Evolutionary conservation across 2,113 vertebrate species (phyloP).

Genomic region (Pteruthius melanotis): DNA sequence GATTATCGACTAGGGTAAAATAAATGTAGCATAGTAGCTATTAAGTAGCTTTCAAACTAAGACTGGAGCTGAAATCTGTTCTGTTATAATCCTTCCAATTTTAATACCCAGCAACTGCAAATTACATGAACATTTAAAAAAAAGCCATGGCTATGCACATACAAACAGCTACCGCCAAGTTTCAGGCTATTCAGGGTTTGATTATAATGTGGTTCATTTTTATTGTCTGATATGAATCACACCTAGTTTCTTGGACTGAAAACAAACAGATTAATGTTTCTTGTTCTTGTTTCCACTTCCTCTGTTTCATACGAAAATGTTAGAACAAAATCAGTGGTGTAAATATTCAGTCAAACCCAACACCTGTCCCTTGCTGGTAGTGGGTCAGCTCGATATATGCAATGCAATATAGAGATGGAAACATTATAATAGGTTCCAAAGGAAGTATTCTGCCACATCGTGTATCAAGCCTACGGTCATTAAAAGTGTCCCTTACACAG

Average conservation of each 20-base stretch:
- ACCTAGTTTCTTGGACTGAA: neutral
- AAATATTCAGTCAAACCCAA: neutral
- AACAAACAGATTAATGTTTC: neutral
- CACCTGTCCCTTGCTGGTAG: neutral
- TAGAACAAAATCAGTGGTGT: neutral
- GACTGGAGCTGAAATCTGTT: neutral
- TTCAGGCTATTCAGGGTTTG: neutral
- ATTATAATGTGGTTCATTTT: neutral
- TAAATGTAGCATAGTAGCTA: neutral
- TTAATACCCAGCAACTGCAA: neutral
- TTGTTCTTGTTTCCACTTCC: neutral
- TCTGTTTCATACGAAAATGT: neutral
- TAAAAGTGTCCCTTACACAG: neutral
- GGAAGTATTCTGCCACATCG: neutral
- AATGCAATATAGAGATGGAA: neutral
- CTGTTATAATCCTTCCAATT: neutral
- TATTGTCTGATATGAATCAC: neutral
- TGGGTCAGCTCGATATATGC: neutral
- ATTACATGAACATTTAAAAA: neutral
- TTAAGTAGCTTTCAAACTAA: neutral
- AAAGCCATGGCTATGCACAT: rapidly evolving
- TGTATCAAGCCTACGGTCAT: neutral
- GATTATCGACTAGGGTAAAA: neutral
- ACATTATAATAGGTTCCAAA: neutral
- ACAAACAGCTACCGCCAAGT: neutral